These are phyloP conservation scores for Athetis lepigone DNA, from an alignment of 2,888 invertebrate species.

Conservation along the genomic window DNA sequence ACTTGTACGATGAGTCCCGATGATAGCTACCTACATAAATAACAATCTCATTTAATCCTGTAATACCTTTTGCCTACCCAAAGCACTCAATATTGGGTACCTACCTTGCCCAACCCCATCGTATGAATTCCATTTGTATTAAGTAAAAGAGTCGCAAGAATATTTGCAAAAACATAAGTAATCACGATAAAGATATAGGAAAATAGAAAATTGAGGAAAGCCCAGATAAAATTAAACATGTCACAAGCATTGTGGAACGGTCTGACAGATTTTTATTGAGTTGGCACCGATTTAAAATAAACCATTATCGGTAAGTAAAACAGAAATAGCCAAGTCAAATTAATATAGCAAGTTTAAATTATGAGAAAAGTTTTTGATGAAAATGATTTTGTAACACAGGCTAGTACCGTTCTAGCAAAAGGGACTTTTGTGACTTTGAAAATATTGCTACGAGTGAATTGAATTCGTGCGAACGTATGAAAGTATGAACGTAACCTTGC, in stretches of 20 bases:
- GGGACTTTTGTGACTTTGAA: conserved; percentile 21
- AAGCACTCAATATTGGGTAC: conserved; percentile 42
- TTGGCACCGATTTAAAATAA: conserved; percentile 19
- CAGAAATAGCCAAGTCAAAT: neutral
- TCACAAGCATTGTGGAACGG: conserved; percentile 19
- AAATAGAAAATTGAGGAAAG: conserved; percentile 22
- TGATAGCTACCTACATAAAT: conserved; percentile 61
- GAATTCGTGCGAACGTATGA: conserved; percentile 39
- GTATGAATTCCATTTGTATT: conserved; percentile 38
- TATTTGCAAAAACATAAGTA: conserved; percentile 35
- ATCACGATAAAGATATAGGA: conserved; percentile 28
- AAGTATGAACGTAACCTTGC: too few relatives aligned
- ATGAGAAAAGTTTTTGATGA: too few relatives aligned
- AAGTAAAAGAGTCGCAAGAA: conserved; percentile 20
- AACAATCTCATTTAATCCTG: conserved; percentile 59
- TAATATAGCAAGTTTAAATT: neutral
- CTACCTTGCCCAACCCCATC: conserved; percentile 22
- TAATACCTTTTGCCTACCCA: conserved; percentile 47
- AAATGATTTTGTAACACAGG: conserved; percentile 1
- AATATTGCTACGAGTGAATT: conserved; percentile 38
- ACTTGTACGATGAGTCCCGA: conserved; percentile 61
- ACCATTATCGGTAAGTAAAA: conserved; percentile 1
- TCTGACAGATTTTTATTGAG: conserved; percentile 19
- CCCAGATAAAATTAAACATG: conserved; percentile 33
- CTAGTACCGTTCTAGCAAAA: conserved; percentile 1